Base-by-base conservation (phyloP, 2,888 invertebrate genomes). In the Lepeophtheirus nordmannii region DNA sequence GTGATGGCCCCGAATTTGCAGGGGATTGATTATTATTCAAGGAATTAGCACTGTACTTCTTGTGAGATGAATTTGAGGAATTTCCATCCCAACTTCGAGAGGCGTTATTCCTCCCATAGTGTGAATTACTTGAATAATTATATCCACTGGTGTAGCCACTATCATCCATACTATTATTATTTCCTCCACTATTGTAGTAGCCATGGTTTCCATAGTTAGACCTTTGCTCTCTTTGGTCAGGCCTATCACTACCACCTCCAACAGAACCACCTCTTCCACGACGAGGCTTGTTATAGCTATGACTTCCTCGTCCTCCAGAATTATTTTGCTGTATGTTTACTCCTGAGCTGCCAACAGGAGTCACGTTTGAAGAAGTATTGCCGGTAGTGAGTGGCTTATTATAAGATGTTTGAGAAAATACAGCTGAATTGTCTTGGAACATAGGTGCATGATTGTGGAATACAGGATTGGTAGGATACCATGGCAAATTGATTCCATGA, bases 81-180 rank as follows among this genome's bases (percentile, higher is more conserved):
- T 17, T 17, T 46, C 53, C 53, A 46, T 46, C 53, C 53, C 53
- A 46, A 17, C 53, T 46, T n/a, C 53, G 53, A 1, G 53, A 46
- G 14, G n/a, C 53, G 8, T 46, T 46, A 17, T 46, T 46, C 53
- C 53, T 46, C 17, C 53, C 53, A 17, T 46, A 46, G 53, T 46
- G 53, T 46, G 53, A 46, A 46, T 46, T 46, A 17, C 53, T 46
- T 46, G 53, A 46, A 46, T 46, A 46, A 46, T 46, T 46, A 46
- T 46, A 46, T 46, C 53, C 53, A 17, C 53, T 46, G 5, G 53
- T 46, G 53, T 46, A 46, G 2, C 53, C 53, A 17, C 53, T 46
- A 46, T 46, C 53, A 46, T 46, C 53, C 53, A 46, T 46, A 17
- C 53, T 46, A 46, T 46, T 46, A 46, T 17, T 46, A 46, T 17